Evolutionary conservation across 1,140 invertebrate genomes (phyloP).

Genomic region (Drosophila lowei): DNA sequence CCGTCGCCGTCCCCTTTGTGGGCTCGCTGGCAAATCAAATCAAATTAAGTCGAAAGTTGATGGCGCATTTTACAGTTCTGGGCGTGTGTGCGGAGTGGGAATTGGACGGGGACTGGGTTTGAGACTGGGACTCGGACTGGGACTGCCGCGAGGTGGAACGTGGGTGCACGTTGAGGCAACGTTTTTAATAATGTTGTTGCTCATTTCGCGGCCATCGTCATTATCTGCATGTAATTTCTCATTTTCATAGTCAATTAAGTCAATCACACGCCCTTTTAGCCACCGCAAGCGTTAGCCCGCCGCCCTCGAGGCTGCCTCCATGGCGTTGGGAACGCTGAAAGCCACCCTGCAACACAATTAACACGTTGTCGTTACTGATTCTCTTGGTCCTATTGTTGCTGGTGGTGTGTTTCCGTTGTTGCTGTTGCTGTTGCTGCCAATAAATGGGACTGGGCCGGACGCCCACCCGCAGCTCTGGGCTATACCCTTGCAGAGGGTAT

Average conservation of each 20-base stretch:
- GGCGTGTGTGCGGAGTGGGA: slow-evolving; percentile 1
- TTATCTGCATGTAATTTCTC: slow-evolving; percentile 82
- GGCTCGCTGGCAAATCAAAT: slow-evolving; percentile 67
- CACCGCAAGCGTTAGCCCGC: slow-evolving; percentile 56
- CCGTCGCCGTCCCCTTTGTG: slow-evolving; percentile 3
- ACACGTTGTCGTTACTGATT: slow-evolving; percentile 59
- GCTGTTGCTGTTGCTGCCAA: too few species aligned
- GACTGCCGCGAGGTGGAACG: neutral
- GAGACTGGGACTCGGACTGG: neutral
- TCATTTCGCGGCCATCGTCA: slow-evolving; percentile 77
- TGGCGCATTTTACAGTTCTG: slow-evolving; percentile 36
- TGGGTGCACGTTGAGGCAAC: neutral
- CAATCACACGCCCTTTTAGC: slow-evolving; percentile 83
- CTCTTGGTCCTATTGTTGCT: too few species aligned
- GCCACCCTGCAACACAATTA: slow-evolving; percentile 66
- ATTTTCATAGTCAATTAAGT: slow-evolving; percentile 83
- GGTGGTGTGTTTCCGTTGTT: too few species aligned
- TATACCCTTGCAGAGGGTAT: too few species aligned
- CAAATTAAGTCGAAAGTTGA: slow-evolving; percentile 74
- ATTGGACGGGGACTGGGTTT: neutral
- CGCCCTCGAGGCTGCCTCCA: neutral
- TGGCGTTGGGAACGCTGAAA: slow-evolving; percentile 22
- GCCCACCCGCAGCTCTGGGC: too few species aligned
- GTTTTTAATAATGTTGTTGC: slow-evolving; percentile 62
- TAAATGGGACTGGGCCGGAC: too few species aligned